phyloP scores from a whole-genome alignment of 2,888 invertebrate species.

The Himalopsyche kuldschensis region DNA sequence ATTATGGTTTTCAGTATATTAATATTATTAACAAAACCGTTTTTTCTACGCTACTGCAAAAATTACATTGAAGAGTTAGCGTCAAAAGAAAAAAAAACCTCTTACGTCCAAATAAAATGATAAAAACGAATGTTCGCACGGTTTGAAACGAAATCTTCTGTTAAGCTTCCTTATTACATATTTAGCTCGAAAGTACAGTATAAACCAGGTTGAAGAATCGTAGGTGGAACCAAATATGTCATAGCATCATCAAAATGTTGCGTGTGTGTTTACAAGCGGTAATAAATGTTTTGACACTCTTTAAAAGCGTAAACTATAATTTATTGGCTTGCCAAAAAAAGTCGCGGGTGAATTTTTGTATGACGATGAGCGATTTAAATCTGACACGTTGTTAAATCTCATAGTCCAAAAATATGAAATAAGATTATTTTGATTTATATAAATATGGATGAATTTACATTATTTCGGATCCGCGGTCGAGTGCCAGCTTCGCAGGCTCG shows the following conservation, averaged over 20 bases:
- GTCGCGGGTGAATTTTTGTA: not conserved
- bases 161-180: not conserved
- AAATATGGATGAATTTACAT: no score
- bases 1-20: no score
- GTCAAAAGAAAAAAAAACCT: not conserved
- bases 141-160: not conserved
- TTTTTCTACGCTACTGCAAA: not conserved
- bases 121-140: not conserved
- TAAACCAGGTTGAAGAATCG: not conserved
- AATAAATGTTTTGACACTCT: slow-evolving; percentile 23
- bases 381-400: not conserved
- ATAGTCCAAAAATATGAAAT: not conserved
- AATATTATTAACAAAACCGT: not conserved
- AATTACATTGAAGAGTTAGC: not conserved
- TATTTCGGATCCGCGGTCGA: no score
- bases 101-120: not conserved
- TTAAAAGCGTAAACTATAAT: slow-evolving; percentile 4
- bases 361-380: not conserved
- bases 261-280: not conserved
- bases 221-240: slow-evolving; percentile 15
- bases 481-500: no score
- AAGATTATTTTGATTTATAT: not conserved
- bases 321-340: not conserved
- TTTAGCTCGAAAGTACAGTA: not conserved
- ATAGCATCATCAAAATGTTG: slow-evolving; percentile 1